A percentile compares a stretch with the other conserved stretches of the same genome.
These are phyloP conservation scores for Melolontha melolontha DNA, from an alignment of 2,888 invertebrate genomes.

Conservation along the genomic window DNA sequence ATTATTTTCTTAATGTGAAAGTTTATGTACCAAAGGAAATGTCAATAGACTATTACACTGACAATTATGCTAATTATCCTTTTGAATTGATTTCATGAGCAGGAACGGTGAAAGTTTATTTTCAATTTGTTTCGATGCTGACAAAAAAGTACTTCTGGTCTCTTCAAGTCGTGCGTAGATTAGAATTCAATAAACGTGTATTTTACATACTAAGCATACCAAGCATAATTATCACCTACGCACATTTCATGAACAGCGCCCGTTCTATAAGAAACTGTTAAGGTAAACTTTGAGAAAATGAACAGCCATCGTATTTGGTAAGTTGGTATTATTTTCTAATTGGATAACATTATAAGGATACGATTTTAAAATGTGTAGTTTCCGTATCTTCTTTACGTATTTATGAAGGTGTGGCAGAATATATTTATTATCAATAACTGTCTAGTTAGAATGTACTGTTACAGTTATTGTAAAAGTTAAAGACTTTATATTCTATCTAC, in stretches of 20 bases:
- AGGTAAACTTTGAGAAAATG: constrained; percentile 33
- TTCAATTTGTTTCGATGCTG: constrained; percentile 2
- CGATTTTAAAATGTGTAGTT: constrained; percentile 25
- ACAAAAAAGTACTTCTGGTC: constrained; percentile 16
- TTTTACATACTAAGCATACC: constrained; percentile 39
- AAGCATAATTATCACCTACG: constrained; percentile 38
- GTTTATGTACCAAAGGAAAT: not conserved
- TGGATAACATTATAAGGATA: constrained; percentile 28
- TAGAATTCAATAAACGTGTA: constrained; percentile 36
- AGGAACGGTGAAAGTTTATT: constrained; percentile 14
- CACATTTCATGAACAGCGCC: constrained; percentile 31
- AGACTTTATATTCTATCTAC: constrained; percentile 30
- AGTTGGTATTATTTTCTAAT: constrained; percentile 36
- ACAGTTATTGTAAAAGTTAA: constrained; percentile 35
- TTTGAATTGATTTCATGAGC: not conserved
- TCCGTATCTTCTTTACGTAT: constrained; percentile 17
- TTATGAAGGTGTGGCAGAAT: constrained; percentile 31
- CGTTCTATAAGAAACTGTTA: constrained; percentile 18
- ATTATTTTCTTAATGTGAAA: constrained; percentile 1
- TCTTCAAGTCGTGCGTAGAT: constrained; percentile 16
- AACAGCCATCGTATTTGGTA: constrained; percentile 31
- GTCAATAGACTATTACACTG: constrained; percentile 3
- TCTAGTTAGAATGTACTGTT: constrained; percentile 36
- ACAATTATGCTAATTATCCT: constrained; percentile 24
- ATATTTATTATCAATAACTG: constrained; percentile 32